Conservation (phyloP, 2,888 invertebrate species). For the Dendrolimus pini region DNA sequence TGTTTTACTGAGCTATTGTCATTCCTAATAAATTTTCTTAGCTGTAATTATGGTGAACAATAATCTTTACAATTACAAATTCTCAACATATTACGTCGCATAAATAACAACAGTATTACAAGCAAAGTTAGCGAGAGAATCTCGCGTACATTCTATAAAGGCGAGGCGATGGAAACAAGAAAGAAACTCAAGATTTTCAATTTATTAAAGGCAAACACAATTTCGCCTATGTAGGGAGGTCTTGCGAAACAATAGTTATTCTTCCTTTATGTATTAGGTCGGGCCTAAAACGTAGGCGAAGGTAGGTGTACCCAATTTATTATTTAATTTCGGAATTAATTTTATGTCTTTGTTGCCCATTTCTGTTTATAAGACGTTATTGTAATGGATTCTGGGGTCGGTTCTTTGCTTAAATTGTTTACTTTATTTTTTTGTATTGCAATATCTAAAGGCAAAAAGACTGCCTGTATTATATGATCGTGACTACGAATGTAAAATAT, state of each 20-base stretch:
- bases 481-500: too few species aligned
- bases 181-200: conserved; percentile 27
- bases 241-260: conserved; percentile 39
- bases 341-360: background rate
- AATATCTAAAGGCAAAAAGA: too few species aligned
- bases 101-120: background rate
- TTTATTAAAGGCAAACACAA: conserved; percentile 56
- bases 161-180: background rate
- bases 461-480: too few species aligned
- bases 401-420: background rate
- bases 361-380: background rate
- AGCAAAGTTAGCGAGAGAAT: background rate
- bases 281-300: background rate
- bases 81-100: too few species aligned
- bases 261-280: conserved; percentile 12
- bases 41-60: too few species aligned
- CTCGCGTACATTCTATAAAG: background rate
- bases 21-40: too few species aligned
- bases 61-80: too few species aligned
- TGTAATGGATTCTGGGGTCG: background rate
- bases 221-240: conserved; percentile 30
- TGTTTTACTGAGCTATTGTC: too few species aligned
- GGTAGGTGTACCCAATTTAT: background rate
- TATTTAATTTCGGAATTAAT: background rate
- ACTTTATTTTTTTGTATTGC: background rate